Base-by-base conservation (phyloP, 2,888 invertebrate species). In the Drosophila nr. perissopoda region DNA sequence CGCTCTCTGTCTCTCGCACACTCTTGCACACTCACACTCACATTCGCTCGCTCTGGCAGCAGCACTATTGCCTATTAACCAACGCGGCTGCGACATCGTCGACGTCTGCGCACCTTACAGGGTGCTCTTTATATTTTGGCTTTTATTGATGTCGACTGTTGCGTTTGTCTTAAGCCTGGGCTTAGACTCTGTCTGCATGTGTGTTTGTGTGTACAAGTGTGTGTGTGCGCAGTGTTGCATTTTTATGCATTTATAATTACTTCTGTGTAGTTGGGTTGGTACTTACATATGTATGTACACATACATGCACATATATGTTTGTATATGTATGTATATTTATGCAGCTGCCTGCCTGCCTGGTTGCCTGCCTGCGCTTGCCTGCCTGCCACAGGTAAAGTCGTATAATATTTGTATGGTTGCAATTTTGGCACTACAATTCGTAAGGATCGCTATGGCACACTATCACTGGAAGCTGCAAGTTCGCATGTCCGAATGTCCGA, bases 221-320 rank as follows among this genome's bases (percentile, higher is more conserved):
- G 31, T n/a, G 31, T 33, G 18, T 13, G 42, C 57, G 57, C 72
- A 71, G 67, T 57, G 83, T 71, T 89, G 77, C 80, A 78, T 78
- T 90, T 90, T 86, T 86, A 85, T 85, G 85, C 88, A 86, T 88
- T 85, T 85, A 90, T 85, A 90, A 88, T 90, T 80, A 85, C 86
- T 88, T 76, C 72, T 69, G 60, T 34, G 65, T 67, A 62, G 64
- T 71, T 78, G 51, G 68, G 56, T 67, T 54, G 25, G 53, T 77
- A 77, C 57, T 59, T 59, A 76, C 45, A 42, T 61, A 49, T 51
- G 21, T 67, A 34, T 60, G 13, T 64, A 25, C 53, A 10, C 31
- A 25, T 11, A 34, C 36, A 36, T 54, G 33, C 21, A 29, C 16
- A 16, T 36, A 10, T 48, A 29, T 51, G 13, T 51, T 34, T 59